Conservation (phyloP, 2,797 vertebrate genomes). For the Phrynocephalus vlangalii region DNA sequence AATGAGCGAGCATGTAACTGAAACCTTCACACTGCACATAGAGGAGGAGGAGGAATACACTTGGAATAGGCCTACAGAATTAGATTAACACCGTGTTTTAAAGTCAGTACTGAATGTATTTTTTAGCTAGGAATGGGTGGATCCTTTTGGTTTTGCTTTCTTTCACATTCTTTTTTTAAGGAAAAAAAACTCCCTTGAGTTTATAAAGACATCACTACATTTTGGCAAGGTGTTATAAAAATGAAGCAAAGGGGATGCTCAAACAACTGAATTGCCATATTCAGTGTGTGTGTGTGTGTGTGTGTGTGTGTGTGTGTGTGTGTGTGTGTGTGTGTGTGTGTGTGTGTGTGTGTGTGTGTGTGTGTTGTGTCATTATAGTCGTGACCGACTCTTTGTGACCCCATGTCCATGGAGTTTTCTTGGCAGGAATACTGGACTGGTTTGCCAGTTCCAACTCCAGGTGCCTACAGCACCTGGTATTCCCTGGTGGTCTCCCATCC, state of each 20-base stretch:
- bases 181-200: neutral
- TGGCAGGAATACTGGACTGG: too few relatives aligned
- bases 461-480: too few relatives aligned
- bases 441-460: too few relatives aligned
- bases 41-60: neutral
- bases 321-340: too few relatives aligned
- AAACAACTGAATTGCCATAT: neutral
- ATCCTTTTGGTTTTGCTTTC: neutral
- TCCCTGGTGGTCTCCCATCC: too few relatives aligned
- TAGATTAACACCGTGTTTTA: neutral
- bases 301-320: too few relatives aligned
- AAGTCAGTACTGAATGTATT: neutral
- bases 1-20: slow-evolving; percentile 34
- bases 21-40: neutral
- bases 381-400: too few relatives aligned
- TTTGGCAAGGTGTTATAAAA: neutral
- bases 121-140: neutral
- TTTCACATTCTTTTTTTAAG: neutral
- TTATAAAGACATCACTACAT: neutral
- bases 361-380: too few relatives aligned
- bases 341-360: too few relatives aligned
- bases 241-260: neutral
- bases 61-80: neutral
- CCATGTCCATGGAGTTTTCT: too few relatives aligned
- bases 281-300: too few relatives aligned